A percentile compares a stretch with the other conserved stretches of the same genome.
Evolutionary conservation across 2,888 invertebrate genomes (phyloP).

Genomic region (Adelognathus sp.): DNA sequence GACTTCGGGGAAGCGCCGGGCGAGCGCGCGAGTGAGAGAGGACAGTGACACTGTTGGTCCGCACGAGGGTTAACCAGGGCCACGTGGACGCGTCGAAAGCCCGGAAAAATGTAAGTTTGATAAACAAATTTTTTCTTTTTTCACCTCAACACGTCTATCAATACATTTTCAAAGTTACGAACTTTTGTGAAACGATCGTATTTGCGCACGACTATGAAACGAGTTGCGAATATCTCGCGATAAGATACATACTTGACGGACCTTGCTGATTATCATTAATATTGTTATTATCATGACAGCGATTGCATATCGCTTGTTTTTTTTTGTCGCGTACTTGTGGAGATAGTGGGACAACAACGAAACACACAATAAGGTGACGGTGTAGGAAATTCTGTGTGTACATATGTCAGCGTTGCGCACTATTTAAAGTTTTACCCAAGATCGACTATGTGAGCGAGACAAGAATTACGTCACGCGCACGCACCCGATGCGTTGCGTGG

Average conservation of each 20-base stretch:
- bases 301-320: neutral
- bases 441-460: slow-evolving; percentile 40
- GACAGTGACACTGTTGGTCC: slow-evolving; percentile 63
- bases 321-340: neutral
- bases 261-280: neutral
- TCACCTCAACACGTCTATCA: neutral
- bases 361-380: neutral
- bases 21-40: slow-evolving; percentile 51
- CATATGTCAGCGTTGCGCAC: slow-evolving; percentile 46
- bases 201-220: neutral
- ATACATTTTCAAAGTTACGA: neutral
- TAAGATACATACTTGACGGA: neutral
- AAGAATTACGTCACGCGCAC: slow-evolving; percentile 52
- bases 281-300: too few relatives aligned
- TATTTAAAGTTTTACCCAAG: slow-evolving; percentile 60
- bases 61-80: slow-evolving; percentile 67
- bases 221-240: neutral
- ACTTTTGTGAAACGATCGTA: neutral
- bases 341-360: neutral
- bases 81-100: slow-evolving; percentile 76
- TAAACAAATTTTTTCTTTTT: neutral
- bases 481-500: slow-evolving; percentile 46
- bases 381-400: neutral
- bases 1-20: neutral
- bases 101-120: slow-evolving; percentile 72